These are phyloP conservation scores for Gasterosteus nipponicus DNA, from an alignment of 2,113 vertebrate species.

Conservation along the genomic window DNA sequence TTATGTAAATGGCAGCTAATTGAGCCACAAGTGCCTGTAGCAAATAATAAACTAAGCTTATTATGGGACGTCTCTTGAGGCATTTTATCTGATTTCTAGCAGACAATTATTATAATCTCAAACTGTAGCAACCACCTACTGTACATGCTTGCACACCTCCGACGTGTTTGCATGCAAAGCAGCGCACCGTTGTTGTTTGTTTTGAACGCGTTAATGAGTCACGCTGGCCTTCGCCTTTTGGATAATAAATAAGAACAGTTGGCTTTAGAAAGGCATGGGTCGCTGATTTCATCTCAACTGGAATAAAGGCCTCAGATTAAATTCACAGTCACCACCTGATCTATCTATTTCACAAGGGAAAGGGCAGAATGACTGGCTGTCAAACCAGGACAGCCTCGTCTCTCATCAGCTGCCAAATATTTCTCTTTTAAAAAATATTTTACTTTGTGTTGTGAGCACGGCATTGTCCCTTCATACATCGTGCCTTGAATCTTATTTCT, in stretches of 20 bases:
- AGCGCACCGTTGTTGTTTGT: slow-evolving; percentile 12
- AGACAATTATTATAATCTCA: not conserved
- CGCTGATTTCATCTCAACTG: slow-evolving; percentile 7
- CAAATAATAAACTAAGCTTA: not conserved
- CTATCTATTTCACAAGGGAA: not conserved
- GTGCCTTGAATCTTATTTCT: not conserved
- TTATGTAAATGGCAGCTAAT: not conserved
- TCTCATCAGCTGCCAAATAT: not conserved
- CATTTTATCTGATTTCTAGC: not conserved
- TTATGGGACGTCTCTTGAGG: not conserved
- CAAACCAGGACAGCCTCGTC: not conserved
- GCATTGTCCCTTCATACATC: not conserved
- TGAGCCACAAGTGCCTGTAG: not conserved
- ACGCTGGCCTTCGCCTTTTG: not conserved
- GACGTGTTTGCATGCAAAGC: slow-evolving; percentile 13
- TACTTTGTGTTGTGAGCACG: not conserved
- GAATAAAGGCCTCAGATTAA: not conserved
- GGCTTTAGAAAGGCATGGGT: not conserved
- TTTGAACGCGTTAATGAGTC: slow-evolving; percentile 12
- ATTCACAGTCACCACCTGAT: slow-evolving; percentile 23
- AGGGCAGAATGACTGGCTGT: slow-evolving; percentile 5
- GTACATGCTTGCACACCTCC: not conserved
- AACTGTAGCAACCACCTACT: not conserved
- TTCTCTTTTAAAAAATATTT: accelerated
- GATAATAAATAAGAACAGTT: slow-evolving; percentile 1